These are phyloP conservation scores for Hemicentrotus pulcherrimus DNA, from an alignment of 35 echinoderm and acorn worm species.

Conservation along the genomic window DNA sequence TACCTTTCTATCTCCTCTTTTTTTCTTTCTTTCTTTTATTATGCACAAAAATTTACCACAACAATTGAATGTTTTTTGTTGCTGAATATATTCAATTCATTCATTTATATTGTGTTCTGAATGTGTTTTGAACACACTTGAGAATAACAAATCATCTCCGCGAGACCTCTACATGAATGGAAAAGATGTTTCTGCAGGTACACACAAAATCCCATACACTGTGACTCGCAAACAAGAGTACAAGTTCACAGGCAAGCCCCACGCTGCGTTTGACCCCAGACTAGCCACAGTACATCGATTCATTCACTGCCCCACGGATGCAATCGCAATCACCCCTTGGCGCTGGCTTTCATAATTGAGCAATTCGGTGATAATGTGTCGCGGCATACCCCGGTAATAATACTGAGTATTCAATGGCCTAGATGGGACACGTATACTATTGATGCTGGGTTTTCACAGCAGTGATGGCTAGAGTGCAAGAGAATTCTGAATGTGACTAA, in stretches of 20 bases:
- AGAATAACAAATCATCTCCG: neutral
- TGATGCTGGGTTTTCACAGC: neutral
- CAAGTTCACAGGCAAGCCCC: neutral
- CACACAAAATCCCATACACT: neutral
- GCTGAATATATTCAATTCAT: neutral
- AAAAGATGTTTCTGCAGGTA: too few relatives aligned
- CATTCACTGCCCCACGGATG: neutral
- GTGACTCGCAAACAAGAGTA: neutral
- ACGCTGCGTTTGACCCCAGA: neutral
- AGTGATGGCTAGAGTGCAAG: neutral
- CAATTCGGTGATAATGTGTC: slow-evolving; percentile 17
- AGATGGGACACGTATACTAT: neutral
- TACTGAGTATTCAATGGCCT: neutral
- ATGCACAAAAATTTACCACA: neutral
- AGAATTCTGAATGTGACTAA: neutral
- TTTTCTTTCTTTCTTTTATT: neutral
- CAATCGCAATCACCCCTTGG: neutral
- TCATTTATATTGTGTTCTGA: neutral
- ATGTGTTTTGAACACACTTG: neutral
- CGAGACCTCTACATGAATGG: neutral
- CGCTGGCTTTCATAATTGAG: neutral
- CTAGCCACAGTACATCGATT: neutral
- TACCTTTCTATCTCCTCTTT: neutral
- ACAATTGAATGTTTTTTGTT: neutral
- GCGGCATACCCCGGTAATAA: neutral